Percentiles rank a stretch among this genome's conserved stretches.
These are phyloP conservation scores for Epinephelus coioides DNA, from an alignment of 2,797 vertebrate genomes.

Conservation along the genomic window DNA sequence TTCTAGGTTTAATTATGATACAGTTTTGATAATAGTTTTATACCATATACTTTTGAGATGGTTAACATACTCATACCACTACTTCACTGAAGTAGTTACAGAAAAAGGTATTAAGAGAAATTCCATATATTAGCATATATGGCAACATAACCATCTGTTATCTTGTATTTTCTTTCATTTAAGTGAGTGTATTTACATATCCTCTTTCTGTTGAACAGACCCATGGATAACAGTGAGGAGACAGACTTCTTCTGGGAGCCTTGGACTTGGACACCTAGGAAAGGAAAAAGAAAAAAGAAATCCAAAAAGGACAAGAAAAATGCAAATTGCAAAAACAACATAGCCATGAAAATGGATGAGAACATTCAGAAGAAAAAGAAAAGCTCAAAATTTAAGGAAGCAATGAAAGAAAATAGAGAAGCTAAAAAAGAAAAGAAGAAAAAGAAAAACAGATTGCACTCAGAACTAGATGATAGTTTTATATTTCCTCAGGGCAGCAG, in stretches of 20 bases:
- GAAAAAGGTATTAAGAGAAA: too few species aligned
- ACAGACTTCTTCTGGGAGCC: conserved; percentile 30
- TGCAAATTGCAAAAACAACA: conserved; percentile 10
- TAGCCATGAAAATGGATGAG: neutral
- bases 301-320: conserved; percentile 66
- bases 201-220: conserved; percentile 23
- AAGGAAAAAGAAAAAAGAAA: conserved; percentile 67
- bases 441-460: conserved; percentile 29
- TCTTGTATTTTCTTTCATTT: neutral
- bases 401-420: conserved; percentile 24
- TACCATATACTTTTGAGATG: too few species aligned
- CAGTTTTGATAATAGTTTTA: too few species aligned
- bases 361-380: conserved; percentile 20
- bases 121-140: too few species aligned
- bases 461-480: neutral
- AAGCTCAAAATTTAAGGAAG: conserved; percentile 37
- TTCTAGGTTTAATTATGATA: too few species aligned
- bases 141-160: too few species aligned
- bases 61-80: too few species aligned
- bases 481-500: neutral
- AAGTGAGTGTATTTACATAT: neutral
- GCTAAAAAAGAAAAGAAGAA: conserved; percentile 62
- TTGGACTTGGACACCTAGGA: conserved; percentile 6
- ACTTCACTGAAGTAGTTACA: too few species aligned
- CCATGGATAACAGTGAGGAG: conserved; percentile 61